Percentiles rank a stretch among this genome's conserved stretches.
These are phyloP conservation scores for Villa cingulata DNA, from an alignment of 2,888 invertebrate genomes.

Conservation along the genomic window DNA sequence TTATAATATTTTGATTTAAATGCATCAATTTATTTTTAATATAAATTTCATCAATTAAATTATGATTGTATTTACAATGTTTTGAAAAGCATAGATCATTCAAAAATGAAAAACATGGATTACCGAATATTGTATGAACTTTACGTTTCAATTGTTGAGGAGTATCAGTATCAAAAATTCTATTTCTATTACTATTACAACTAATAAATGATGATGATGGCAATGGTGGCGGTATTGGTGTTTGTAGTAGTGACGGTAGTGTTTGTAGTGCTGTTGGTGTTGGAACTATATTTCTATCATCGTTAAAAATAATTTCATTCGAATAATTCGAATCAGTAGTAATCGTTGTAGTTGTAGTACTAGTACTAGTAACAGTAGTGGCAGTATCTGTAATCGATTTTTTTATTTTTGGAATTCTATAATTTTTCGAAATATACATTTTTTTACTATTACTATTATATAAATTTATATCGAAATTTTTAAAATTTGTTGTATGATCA, in stretches of 20 bases:
- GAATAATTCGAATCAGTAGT: too few relatives aligned
- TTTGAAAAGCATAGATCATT: background rate
- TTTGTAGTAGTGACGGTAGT: too few relatives aligned
- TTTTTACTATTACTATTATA: too few relatives aligned
- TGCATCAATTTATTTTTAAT: background rate
- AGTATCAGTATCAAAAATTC: background rate
- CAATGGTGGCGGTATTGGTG: background rate
- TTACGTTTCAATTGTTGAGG: background rate
- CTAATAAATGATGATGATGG: background rate
- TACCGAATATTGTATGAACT: background rate
- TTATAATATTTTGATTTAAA: background rate
- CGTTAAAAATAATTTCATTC: too few relatives aligned
- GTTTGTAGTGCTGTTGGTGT: too few relatives aligned
- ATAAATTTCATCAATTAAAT: background rate
- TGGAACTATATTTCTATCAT: background rate
- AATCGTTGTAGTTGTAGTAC: too few relatives aligned
- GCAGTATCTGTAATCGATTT: too few relatives aligned
- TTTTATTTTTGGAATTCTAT: background rate
- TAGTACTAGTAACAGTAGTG: too few relatives aligned
- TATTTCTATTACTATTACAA: background rate
- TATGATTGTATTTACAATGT: background rate
- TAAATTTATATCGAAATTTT: too few relatives aligned
- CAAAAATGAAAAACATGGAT: background rate
- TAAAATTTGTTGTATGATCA: too few relatives aligned
- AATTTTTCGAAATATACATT: background rate